Evolutionary conservation across 2,797 vertebrate genomes (phyloP).

Genomic region (Halcyon chelicuti): DNA sequence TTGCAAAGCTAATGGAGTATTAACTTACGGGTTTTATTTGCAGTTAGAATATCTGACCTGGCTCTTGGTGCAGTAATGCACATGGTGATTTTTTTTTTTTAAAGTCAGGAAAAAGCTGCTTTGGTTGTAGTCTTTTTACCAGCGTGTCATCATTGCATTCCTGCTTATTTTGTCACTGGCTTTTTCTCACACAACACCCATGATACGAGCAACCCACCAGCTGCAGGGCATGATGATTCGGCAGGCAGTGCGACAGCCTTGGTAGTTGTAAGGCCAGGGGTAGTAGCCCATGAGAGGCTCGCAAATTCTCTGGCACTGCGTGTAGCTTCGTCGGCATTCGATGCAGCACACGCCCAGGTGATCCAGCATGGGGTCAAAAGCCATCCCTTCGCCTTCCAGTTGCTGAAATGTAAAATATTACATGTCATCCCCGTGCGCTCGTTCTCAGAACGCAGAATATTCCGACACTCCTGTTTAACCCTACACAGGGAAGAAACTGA

Average conservation of each 20-base stretch:
- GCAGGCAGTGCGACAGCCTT: conserved; percentile 90
- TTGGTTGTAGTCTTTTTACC: background rate
- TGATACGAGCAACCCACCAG: conserved; percentile 94
- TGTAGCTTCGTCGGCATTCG: conserved; percentile 90
- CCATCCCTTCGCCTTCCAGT: conserved; percentile 86
- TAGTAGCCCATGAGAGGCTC: conserved; percentile 89
- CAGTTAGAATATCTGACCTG: background rate
- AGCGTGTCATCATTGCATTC: background rate
- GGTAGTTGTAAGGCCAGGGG: conserved; percentile 92
- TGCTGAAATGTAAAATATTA: conserved; percentile 75
- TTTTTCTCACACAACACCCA: conserved; percentile 85
- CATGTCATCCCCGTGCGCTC: background rate
- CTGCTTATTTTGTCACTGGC: background rate
- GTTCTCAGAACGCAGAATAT: background rate
- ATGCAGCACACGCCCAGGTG: conserved; percentile 93
- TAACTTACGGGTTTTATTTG: conserved; percentile 47
- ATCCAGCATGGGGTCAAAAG: conserved; percentile 94
- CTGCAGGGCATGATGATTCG: conserved; percentile 93
- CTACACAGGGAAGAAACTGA: background rate
- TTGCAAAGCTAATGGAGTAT: conserved; percentile 31
- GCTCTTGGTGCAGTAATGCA: conserved; percentile 31
- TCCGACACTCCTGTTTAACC: background rate
- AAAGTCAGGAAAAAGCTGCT: background rate
- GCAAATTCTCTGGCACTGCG: conserved; percentile 92
- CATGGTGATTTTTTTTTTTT: background rate